Percentiles rank a stretch among this genome's conserved stretches.
These are phyloP conservation scores for Chelmon rostratus DNA, from an alignment of 2,797 vertebrate species.

Conservation along the genomic window DNA sequence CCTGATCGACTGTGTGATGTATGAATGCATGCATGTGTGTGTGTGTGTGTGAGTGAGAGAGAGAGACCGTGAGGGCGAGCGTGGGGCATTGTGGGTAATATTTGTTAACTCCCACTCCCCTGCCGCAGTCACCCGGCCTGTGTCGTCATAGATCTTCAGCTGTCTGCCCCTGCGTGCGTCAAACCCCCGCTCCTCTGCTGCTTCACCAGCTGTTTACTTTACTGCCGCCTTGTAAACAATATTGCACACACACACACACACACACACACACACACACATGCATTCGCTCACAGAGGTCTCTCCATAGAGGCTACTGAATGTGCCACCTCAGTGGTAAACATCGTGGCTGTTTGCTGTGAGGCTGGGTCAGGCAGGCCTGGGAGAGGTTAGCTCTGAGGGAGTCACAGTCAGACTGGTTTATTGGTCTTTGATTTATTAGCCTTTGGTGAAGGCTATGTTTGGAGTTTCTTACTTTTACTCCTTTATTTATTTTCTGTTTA, in stretches of 20 bases:
- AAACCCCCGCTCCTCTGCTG: slow-evolving; percentile 25
- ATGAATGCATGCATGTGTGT: slow-evolving; percentile 22
- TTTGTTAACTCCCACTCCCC: slow-evolving; percentile 36
- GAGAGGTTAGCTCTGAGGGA: slow-evolving; percentile 52
- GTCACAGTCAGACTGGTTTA: slow-evolving; percentile 1
- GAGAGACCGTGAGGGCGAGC: not conserved
- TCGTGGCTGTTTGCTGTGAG: slow-evolving; percentile 8
- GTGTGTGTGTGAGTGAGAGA: slow-evolving; percentile 14
- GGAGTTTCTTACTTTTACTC: slow-evolving; percentile 21
- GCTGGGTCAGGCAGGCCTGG: slow-evolving; percentile 49
- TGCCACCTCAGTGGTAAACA: slow-evolving; percentile 36
- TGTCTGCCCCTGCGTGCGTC: slow-evolving; percentile 18
- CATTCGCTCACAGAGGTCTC: not conserved
- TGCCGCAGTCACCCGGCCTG: not conserved
- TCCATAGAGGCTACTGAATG: slow-evolving; percentile 6
- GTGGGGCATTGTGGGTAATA: slow-evolving; percentile 58
- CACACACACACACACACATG: slow-evolving; percentile 8
- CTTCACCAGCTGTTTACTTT: slow-evolving; percentile 52
- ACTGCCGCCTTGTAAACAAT: slow-evolving; percentile 33
- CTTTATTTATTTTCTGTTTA: slow-evolving; percentile 20
- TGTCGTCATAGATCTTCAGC: slow-evolving; percentile 42
- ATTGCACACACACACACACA: slow-evolving; percentile 22
- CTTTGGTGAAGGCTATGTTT: slow-evolving; percentile 6
- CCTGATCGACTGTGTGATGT: slow-evolving; percentile 68
- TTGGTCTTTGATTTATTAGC: not conserved